A percentile compares a stretch with the other conserved stretches of the same genome.
Evolutionary conservation across 2,113 vertebrate genomes (phyloP).

Genomic region (Brachionichthys hirsutus): DNA sequence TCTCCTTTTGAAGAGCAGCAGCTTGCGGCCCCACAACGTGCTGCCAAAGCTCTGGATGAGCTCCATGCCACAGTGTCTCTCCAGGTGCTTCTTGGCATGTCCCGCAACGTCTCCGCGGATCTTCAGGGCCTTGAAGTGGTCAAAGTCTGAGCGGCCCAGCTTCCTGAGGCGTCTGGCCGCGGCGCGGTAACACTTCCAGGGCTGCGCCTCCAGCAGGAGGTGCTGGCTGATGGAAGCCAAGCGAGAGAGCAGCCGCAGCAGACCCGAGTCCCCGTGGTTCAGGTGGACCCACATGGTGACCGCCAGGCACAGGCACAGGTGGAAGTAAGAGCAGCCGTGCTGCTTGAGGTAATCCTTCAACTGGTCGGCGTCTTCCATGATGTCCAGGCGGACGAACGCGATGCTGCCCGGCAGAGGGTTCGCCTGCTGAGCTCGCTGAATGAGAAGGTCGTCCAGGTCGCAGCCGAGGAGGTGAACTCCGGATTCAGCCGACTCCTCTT

Average conservation of each 20-base stretch:
- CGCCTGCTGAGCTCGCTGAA: conserved; percentile 78
- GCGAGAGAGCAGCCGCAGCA: conserved; percentile 80
- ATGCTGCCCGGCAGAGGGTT: conserved; percentile 83
- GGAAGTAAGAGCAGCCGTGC: conserved; percentile 79
- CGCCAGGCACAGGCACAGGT: conserved; percentile 87
- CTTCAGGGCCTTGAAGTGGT: conserved; percentile 84
- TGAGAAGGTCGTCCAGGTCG: conserved; percentile 85
- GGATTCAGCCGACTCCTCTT: background rate
- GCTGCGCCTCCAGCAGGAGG: conserved; percentile 90
- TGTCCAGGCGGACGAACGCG: conserved; percentile 84
- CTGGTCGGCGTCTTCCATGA: conserved; percentile 73
- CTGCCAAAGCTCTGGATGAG: conserved; percentile 85
- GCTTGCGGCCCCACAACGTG: conserved; percentile 86
- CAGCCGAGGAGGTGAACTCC: conserved; percentile 84
- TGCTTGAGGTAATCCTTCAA: conserved; percentile 76
- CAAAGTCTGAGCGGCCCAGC: conserved; percentile 85
- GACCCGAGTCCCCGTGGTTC: conserved; percentile 85
- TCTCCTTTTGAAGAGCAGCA: conserved; percentile 83
- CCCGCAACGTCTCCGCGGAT: conserved; percentile 82
- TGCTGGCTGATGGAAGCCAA: conserved; percentile 80
- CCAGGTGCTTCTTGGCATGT: conserved; percentile 80
- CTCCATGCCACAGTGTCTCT: conserved; percentile 81
- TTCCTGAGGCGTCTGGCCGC: conserved; percentile 88
- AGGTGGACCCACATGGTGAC: conserved; percentile 98
- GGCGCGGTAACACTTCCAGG: conserved; percentile 92